These are phyloP conservation scores for Picus viridis DNA, from an alignment of 2,797 vertebrate genomes.

Conservation along the genomic window DNA sequence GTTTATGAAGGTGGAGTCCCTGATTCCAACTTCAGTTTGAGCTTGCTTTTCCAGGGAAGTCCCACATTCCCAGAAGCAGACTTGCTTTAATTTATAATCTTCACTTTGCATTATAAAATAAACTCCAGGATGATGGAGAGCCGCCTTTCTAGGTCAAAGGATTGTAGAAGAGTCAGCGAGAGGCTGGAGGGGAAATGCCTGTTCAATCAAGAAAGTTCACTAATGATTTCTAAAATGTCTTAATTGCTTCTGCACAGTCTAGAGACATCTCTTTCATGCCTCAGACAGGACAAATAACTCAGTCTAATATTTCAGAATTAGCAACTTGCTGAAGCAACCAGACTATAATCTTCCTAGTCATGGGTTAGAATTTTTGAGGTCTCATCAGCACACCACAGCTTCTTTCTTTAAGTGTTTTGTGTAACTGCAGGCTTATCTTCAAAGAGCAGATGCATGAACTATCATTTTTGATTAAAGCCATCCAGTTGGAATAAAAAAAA, in stretches of 20 bases:
- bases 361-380: constrained; percentile 70
- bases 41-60: not conserved
- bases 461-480: constrained; percentile 79
- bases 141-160: constrained; percentile 32
- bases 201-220: constrained; percentile 17
- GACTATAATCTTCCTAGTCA: constrained; percentile 73
- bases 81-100: constrained; percentile 40
- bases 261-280: constrained; percentile 60
- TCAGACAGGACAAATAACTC: constrained; percentile 65
- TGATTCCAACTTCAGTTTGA: not conserved
- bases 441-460: constrained; percentile 77
- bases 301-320: constrained; percentile 71
- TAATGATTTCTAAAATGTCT: constrained; percentile 60
- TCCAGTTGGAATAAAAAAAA: constrained; percentile 53
- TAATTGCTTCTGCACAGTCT: constrained; percentile 51
- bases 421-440: constrained; percentile 77
- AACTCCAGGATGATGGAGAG: constrained; percentile 36
- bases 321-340: constrained; percentile 66
- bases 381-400: constrained; percentile 71
- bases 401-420: constrained; percentile 63
- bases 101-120: constrained; percentile 24
- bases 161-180: not conserved
- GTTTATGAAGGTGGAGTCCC: not conserved
- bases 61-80: not conserved
- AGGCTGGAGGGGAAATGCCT: constrained; percentile 17